These are phyloP conservation scores for Drosophila pandora DNA, from an alignment of 1,140 invertebrate species.

Conservation along the genomic window DNA sequence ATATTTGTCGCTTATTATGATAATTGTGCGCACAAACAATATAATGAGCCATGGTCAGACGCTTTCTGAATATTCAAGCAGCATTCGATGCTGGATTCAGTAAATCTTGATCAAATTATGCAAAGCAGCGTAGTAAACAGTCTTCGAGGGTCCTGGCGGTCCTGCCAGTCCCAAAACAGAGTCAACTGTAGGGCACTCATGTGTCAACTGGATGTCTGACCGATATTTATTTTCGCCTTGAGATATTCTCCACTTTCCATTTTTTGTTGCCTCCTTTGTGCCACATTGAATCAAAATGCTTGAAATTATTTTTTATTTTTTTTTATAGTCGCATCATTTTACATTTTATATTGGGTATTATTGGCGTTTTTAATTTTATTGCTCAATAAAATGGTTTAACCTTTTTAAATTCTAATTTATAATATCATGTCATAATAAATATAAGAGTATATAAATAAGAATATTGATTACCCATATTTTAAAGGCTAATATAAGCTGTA, in stretches of 20 bases:
- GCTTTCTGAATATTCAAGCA: slow-evolving; percentile 41
- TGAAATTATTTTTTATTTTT: slow-evolving; percentile 2
- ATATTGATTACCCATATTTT: background rate
- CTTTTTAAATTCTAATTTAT: background rate
- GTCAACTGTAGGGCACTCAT: slow-evolving; percentile 26
- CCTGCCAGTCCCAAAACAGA: slow-evolving; percentile 9
- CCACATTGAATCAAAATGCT: slow-evolving; percentile 1
- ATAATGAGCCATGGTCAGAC: slow-evolving; percentile 34
- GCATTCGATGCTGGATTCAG: slow-evolving; percentile 23
- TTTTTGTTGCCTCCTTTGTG: background rate
- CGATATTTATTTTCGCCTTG: slow-evolving; percentile 59
- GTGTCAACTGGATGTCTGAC: slow-evolving; percentile 39
- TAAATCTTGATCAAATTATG: slow-evolving; percentile 74
- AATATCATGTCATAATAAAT: background rate
- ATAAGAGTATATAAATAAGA: no score
- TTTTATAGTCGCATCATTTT: background rate
- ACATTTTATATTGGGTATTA: background rate
- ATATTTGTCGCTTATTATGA: slow-evolving; percentile 66
- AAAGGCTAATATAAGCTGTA: background rate
- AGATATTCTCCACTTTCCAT: slow-evolving; percentile 13
- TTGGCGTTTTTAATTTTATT: background rate
- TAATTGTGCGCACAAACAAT: slow-evolving; percentile 57
- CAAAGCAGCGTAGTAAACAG: slow-evolving; percentile 36
- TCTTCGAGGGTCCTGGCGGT: background rate
- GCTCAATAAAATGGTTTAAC: background rate